Evolutionary conservation across 2,888 invertebrate species (phyloP), one percentile per base, ranked within the genome.

Genomic region (Neoaliturus tenellus): DNA sequence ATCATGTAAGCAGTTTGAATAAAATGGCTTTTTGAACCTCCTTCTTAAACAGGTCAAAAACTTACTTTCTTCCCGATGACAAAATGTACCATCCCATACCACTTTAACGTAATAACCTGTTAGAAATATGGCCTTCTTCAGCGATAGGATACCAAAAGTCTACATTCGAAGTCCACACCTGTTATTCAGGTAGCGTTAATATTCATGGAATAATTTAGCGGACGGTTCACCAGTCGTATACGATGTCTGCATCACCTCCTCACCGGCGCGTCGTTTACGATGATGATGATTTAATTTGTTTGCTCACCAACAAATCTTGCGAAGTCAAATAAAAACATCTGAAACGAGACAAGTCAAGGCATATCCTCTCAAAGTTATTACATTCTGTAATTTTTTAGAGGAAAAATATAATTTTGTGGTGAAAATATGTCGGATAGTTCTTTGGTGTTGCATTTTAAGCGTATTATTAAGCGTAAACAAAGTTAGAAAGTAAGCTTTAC

Each of bases 181-280:
- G 55, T 25, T 55, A 20, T 6, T 10, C 20, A 1, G 14, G 6
- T 55, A 23, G 3, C 55, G 20, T 55, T 23, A 12, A 55, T 55
- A 55, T 55, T 55, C 55, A 55, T 55, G 55, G 55, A 55, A 55
- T 55, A 55, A 55, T 23, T 55, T 55, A 55, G 23, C 55, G 14
- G 20, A 4, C 5, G 14, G 20, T 55, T 23, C 12, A 14, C 20
- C 55, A 23, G 10, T 20, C 1, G 20, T 5, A 23, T 5, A 51
- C 4, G 17, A 17, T 44, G 17, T 44, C n/a, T n/a, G n/a, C n/a
- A 12, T 44, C 44, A 17, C 12, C 44, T 4, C 17, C 44, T 35
- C n/a, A n/a, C n/a, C n/a, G n/a, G n/a, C 35, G 35, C 48, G 48
- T 48, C 25, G 55, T 5, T 55, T 55, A 44, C 12, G 17, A 12